Evolutionary conservation across 2,113 vertebrate genomes (phyloP), one percentile per base, ranked within the genome.

Genomic region (Morphnarchus princeps): DNA sequence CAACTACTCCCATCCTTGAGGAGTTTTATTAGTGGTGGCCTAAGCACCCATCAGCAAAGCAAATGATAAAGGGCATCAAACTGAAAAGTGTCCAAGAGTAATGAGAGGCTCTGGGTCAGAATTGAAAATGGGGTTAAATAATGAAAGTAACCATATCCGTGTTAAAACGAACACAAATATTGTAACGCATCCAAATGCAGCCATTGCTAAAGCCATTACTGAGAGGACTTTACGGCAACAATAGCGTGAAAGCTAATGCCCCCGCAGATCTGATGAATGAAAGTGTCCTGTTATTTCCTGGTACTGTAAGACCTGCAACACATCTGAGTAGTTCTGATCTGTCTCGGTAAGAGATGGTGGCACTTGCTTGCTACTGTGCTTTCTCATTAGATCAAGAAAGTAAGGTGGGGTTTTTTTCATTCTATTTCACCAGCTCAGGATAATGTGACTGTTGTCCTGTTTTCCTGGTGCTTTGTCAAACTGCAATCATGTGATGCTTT

Each of bases 21-120:
- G 91, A 80, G 81, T 94, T 96, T 87, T 82, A 65, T 76, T 87
- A 54, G 74, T 12, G 62, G 84, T 73, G 87, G 55, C 71, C 83
- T 84, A 29, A 94, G 62, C 77, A 61, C 87, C 93, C 66, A 6
- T 87, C 91, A 87, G 77, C 18, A 79, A 95, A 85, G 70, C 61
- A 89, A 87, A 65, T 52, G 9, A 15, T 82, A 82, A 89, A 96
- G 77, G 89, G 58, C 87, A 84, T 87, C 69, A 87, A 42, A 89
- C 65, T 94, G 89, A 58, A 57, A 85, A 91, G 49, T 43, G 55
- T 69, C 81, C 49, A 29, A 76, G 73, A 87, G 18, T 54, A 80
- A 58, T 36, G 81, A 80, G 73, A 52, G 76, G 76, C 65, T 72
- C 36, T 49, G 58, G 73, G 45, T 87, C 81, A 70, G 87, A 25